A percentile compares a stretch with the other conserved stretches of the same genome.
Evolutionary conservation across 2,888 invertebrate genomes (phyloP).

Genomic region (Heliconius ismenius): DNA sequence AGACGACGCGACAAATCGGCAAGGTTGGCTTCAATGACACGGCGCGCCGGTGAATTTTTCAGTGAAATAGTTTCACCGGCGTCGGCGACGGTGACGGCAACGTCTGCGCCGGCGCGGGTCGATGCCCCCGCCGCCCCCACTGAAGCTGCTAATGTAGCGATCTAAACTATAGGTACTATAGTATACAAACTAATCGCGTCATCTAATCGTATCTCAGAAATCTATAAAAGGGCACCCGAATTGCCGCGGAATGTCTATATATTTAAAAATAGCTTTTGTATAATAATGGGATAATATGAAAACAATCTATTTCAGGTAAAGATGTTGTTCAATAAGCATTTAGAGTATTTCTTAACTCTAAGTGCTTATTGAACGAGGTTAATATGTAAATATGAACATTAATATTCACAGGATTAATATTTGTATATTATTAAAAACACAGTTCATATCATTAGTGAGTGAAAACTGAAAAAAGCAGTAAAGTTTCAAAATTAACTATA

Average conservation of each 20-base stretch:
- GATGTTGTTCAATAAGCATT: background rate
- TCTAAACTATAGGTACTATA: background rate
- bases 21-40: constrained; percentile 78
- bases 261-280: background rate
- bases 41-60: constrained; percentile 75
- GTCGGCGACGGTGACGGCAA: constrained; percentile 71
- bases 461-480: constrained; percentile 41
- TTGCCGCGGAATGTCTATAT: background rate
- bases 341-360: no score
- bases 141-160: constrained; percentile 65
- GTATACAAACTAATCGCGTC: constrained; percentile 22
- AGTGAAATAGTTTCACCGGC: constrained; percentile 78
- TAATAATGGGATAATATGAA: background rate
- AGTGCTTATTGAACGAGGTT: no score
- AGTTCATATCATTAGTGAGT: constrained; percentile 23
- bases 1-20: constrained; percentile 78
- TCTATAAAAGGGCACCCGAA: background rate
- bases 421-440: background rate
- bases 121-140: constrained; percentile 72
- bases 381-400: no score
- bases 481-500: constrained; percentile 54
- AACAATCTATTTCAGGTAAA: background rate
- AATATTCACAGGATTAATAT: background rate
- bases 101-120: constrained; percentile 77
- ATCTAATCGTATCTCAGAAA: constrained; percentile 25